Evolutionary conservation across 2,888 invertebrate species (phyloP).

Genomic region (Athalia cordata): DNA sequence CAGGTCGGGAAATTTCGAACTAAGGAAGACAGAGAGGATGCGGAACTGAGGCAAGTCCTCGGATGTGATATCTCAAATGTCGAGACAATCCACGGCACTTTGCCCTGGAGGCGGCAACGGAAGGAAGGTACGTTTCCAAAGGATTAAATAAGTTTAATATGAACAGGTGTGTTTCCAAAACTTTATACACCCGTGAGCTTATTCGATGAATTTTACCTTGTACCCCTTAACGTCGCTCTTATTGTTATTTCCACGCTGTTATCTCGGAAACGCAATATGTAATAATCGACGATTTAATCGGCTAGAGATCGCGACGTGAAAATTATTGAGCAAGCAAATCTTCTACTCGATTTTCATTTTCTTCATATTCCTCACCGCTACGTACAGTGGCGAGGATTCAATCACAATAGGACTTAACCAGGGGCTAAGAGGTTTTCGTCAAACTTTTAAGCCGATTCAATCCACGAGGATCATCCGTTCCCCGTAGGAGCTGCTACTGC

Average conservation of each 20-base stretch:
- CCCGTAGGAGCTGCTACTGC: conserved; percentile 6
- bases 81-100: conserved; percentile 78
- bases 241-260: no score
- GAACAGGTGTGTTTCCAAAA: not conserved
- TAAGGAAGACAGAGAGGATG: conserved; percentile 87
- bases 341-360: no score
- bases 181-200: not conserved
- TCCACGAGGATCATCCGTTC: conserved; percentile 29
- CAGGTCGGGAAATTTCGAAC: conserved; percentile 86
- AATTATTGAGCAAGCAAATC: no score
- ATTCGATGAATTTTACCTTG: not conserved
- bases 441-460: conserved; percentile 38
- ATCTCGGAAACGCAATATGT: no score
- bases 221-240: no score
- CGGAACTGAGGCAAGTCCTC: conserved; percentile 83
- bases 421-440: conserved; percentile 29
- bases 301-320: no score
- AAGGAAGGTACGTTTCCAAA: conserved; percentile 71
- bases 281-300: no score
- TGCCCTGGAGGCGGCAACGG: conserved; percentile 78
- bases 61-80: conserved; percentile 81
- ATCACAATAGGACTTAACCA: conserved; percentile 33
- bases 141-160: not conserved
- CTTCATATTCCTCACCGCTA: no score
- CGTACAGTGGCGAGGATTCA: conserved; percentile 7